Evolutionary conservation across 1,140 invertebrate genomes (phyloP), one percentile per base, ranked within the genome.

Genomic region (Arion vulgaris): DNA sequence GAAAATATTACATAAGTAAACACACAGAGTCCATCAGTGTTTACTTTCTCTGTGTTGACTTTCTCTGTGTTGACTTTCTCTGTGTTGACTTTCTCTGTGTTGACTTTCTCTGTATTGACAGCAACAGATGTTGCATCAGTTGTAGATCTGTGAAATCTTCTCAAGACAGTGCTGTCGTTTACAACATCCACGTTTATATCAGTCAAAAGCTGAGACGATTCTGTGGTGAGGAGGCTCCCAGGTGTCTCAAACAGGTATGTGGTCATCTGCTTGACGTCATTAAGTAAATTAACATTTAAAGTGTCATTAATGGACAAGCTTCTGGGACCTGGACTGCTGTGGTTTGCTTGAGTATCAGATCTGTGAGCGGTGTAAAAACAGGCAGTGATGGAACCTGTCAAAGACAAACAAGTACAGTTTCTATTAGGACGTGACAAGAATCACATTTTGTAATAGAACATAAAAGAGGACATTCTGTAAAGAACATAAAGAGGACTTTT

Each of bases 1-100:
- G 85, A 84, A 2, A 90, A 80, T 36, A 88, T 77, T 15, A 84
- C 62, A 36, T 83, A 66, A 36, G 84, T 87, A 0, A 84, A 76
- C 7, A 72, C 71, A 51, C 90, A 91, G n/a, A 78, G 41, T 1
- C 85, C 86, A 7, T 76, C 57, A 13, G 17, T 1, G 62, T 66
- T 32, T 13, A 32, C 62, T 32, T 28, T 4, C n/a, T n/a, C n/a
- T n/a, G n/a, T n/a, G n/a, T n/a, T n/a, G 2, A 32, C n/a, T 9
- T 2, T 7, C 1, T n/a, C 9, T 23, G 11, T 5, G 9, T n/a
- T 1, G 4, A 15, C 19, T 5, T 2, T 7, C 32, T 32, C 4
- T 32, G 62, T 28, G 1, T n/a, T 2, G 2, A 32, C n/a, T 9
- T 2, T 7, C 1, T n/a, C 9, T 23, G 11, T 5, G 9, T n/a